A percentile compares a stretch with the other conserved stretches of the same genome.
phyloP scores from a whole-genome alignment of 2,113 vertebrate species.

The Cynopterus brachyotis region DNA sequence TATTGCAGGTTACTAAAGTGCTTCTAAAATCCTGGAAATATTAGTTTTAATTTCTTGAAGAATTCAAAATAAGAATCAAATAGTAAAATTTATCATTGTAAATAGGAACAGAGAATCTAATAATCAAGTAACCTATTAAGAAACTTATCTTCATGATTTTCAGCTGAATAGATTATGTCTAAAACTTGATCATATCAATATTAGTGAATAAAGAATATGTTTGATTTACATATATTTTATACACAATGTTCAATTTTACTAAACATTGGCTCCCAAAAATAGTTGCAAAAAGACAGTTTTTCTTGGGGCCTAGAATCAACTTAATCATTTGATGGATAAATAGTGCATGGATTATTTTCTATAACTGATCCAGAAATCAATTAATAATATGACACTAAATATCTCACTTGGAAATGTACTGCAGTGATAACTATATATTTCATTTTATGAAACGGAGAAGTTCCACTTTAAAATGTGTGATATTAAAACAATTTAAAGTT shows the following conservation, averaged over 20 bases:
- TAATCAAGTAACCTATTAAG: background rate
- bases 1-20: background rate
- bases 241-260: background rate
- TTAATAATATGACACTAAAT: background rate
- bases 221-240: background rate
- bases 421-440: background rate
- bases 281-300: background rate
- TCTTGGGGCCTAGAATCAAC: rapidly evolving
- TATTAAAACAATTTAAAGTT: background rate
- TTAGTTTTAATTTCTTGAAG: background rate
- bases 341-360: background rate
- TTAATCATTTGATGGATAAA: background rate
- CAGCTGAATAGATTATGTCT: background rate
- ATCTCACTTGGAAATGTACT: background rate
- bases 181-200: background rate
- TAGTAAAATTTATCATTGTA: background rate
- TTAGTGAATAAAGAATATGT: background rate
- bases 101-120: background rate
- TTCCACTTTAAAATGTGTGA: background rate
- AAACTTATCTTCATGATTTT: background rate
- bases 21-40: background rate
- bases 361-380: background rate
- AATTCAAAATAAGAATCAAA: background rate
- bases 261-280: background rate
- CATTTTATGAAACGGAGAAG: background rate